These are phyloP conservation scores for Rotaria socialis DNA, from an alignment of 2,888 invertebrate genomes.

Conservation along the genomic window DNA sequence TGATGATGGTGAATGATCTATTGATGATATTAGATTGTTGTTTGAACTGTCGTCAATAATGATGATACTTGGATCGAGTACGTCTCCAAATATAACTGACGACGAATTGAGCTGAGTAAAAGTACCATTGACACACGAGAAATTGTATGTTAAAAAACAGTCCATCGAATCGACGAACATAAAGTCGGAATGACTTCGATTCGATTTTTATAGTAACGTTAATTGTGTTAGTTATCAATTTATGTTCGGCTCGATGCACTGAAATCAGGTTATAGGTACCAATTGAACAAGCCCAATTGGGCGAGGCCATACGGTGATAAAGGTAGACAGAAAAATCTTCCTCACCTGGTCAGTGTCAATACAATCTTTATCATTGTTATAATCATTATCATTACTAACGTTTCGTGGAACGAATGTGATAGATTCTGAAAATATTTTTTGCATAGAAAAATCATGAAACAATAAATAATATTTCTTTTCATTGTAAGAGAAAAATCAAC, in stretches of 20 bases:
- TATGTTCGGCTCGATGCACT: background rate
- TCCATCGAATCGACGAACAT: constrained; percentile 28
- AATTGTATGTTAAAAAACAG: constrained; percentile 37
- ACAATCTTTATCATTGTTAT: background rate
- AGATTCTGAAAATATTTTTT: background rate
- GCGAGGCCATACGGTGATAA: constrained; percentile 18
- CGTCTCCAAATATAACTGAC: background rate
- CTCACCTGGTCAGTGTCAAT: background rate
- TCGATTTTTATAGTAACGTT: background rate
- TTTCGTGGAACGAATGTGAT: background rate
- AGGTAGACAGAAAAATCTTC: background rate
- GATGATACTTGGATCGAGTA: background rate
- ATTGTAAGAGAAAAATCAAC: background rate
- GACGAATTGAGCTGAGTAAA: constrained; percentile 6
- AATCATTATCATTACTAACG: background rate
- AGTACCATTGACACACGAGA: constrained; percentile 12
- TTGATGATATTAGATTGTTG: background rate
- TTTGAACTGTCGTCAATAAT: background rate
- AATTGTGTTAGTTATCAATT: background rate
- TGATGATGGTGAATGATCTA: background rate
- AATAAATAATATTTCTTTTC: background rate
- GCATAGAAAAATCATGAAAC: background rate
- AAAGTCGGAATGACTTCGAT: background rate
- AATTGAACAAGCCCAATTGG: background rate
- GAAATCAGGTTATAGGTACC: background rate